A percentile compares a stretch with the other conserved stretches of the same genome.
These are phyloP conservation scores for Gonatopus flavifemur DNA, from an alignment of 1,140 invertebrate species.

Conservation along the genomic window DNA sequence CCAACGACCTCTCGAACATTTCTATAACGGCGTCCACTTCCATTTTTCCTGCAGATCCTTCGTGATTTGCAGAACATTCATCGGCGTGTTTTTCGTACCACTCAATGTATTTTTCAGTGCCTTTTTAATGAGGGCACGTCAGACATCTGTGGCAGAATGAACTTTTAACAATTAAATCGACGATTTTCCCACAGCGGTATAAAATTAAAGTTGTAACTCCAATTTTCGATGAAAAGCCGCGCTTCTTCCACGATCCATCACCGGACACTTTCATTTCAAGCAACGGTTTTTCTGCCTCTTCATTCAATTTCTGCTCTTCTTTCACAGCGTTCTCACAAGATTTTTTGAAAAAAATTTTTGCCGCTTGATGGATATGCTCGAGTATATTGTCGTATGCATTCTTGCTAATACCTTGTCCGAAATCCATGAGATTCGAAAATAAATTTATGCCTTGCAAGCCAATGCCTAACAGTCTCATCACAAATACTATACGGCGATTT, in stretches of 20 bases:
- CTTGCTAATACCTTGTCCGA: too few relatives aligned
- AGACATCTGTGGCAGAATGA: conserved; percentile 18
- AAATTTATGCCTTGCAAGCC: conserved; percentile 22
- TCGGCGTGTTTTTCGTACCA: background rate
- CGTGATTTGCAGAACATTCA: conserved; percentile 9
- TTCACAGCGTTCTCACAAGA: conserved; percentile 11
- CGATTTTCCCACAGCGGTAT: conserved; percentile 21
- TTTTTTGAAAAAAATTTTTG: conserved; percentile 19
- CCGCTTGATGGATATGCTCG: conserved; percentile 5
- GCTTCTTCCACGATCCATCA: too few relatives aligned
- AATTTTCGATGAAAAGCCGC: conserved; percentile 32
- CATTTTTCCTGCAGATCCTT: conserved; percentile 19
- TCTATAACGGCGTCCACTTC: conserved; percentile 18
- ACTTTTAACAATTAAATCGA: conserved; percentile 28
- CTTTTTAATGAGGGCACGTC: conserved; percentile 19
- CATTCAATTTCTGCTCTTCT: conserved; percentile 19
- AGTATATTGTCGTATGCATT: conserved; percentile 12
- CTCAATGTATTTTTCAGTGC: background rate
- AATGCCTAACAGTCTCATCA: too few relatives aligned
- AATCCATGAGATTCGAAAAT: conserved; percentile 22
- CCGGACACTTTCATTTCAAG: conserved; percentile 24
- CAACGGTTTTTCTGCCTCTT: conserved; percentile 8
- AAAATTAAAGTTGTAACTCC: conserved; percentile 23
- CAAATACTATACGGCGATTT: conserved; percentile 4
- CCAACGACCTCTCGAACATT: conserved; percentile 16